Percentiles rank a stretch among this genome's conserved stretches.
Evolutionary conservation across 2,797 vertebrate species (phyloP).

Genomic region (Labroides dimidiatus): DNA sequence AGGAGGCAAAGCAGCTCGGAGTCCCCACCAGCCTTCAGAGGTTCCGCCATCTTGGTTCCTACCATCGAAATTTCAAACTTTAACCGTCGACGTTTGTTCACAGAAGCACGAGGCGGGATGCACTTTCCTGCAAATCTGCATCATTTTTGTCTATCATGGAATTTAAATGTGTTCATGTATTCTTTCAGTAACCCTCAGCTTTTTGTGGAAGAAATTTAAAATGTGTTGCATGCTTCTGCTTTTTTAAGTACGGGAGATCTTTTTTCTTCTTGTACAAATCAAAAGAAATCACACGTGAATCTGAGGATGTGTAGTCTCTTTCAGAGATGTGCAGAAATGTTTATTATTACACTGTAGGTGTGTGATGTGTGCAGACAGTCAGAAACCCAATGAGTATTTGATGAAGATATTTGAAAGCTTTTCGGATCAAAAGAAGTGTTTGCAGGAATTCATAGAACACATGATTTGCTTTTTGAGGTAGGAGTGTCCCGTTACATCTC

Average conservation of each 20-base stretch:
- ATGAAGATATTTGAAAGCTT: conserved; percentile 6
- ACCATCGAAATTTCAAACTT: conserved; percentile 55
- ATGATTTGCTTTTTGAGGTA: not conserved
- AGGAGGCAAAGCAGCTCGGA: conserved; percentile 32
- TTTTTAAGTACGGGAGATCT: too few relatives aligned
- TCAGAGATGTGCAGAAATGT: not conserved
- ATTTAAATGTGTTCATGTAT: not conserved
- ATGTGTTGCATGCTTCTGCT: too few relatives aligned
- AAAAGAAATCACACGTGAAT: not conserved
- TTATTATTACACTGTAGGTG: not conserved
- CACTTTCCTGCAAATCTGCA: fast-evolving
- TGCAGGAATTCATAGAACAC: not conserved
- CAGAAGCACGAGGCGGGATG: not conserved
- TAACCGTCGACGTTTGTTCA: conserved; percentile 34
- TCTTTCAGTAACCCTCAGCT: not conserved
- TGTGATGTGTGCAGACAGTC: conserved; percentile 5
- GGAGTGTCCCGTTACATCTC: not conserved
- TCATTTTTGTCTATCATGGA: not conserved
- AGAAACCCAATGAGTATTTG: conserved; percentile 1
- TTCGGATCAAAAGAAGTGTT: not conserved
- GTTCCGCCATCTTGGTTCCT: conserved; percentile 84
- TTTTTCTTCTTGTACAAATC: too few relatives aligned
- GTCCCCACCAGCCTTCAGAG: conserved; percentile 41
- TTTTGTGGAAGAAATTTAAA: not conserved
- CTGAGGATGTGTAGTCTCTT: not conserved